These are phyloP conservation scores for Apus apus DNA, from an alignment of 2,113 vertebrate species.

Conservation along the genomic window DNA sequence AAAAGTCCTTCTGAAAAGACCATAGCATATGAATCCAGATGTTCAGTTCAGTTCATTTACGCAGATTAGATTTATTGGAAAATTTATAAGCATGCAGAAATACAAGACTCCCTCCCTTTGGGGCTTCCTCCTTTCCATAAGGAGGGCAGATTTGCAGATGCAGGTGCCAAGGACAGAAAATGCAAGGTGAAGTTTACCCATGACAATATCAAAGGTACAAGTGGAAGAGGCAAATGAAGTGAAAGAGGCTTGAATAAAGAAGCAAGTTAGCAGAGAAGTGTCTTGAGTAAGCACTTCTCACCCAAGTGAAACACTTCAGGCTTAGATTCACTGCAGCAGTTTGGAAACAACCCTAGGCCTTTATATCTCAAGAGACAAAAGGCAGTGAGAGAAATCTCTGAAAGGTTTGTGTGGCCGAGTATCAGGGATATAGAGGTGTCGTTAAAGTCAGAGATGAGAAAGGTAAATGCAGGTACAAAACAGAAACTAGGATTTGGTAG, in stretches of 20 bases:
- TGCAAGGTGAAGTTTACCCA: not conserved
- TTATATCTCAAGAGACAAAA: constrained; percentile 8
- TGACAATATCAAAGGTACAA: not conserved
- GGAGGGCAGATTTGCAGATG: not conserved
- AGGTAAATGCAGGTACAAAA: not conserved
- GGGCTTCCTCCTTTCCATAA: not conserved
- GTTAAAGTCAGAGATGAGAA: not conserved
- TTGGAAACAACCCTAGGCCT: not conserved
- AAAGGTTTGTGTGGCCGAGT: not conserved
- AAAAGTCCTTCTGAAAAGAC: not conserved
- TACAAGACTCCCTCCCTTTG: not conserved
- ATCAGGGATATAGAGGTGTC: not conserved
- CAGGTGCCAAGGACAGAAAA: not conserved
- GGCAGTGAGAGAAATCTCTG: not conserved
- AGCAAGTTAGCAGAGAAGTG: not conserved
- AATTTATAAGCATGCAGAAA: not conserved
- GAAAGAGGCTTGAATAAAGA: not conserved
- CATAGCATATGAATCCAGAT: not conserved
- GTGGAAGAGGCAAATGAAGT: not conserved
- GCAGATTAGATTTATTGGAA: not conserved
- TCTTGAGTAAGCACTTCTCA: not conserved
- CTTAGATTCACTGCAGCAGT: not conserved
- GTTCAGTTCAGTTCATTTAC: too few species aligned
- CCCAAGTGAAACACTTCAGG: not conserved
- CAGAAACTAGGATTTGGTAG: not conserved